Evolutionary conservation across 2,113 vertebrate genomes (phyloP), one percentile per base, ranked within the genome.

Genomic region (Blennius ocellaris): DNA sequence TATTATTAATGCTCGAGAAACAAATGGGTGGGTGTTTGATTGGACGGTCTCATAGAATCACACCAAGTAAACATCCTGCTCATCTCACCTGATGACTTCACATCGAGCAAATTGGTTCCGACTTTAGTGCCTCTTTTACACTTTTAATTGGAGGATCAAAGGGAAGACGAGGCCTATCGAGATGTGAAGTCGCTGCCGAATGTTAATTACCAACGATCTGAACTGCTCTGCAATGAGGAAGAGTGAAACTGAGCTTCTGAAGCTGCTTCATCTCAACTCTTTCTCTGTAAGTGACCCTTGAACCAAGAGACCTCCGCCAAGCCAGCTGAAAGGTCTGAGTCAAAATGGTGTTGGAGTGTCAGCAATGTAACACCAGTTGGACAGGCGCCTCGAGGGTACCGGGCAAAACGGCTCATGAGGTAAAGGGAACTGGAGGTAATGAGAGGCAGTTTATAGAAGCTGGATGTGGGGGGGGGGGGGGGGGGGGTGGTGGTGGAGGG

Each of bases 41-140:
- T n/a, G n/a, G n/a, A n/a, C n/a, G n/a, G n/a, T n/a, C n/a, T n/a
- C n/a, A n/a, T n/a, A n/a, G n/a, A n/a, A n/a, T n/a, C n/a, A n/a
- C n/a, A n/a, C n/a, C n/a, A n/a, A n/a, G n/a, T n/a, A n/a, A n/a
- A n/a, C n/a, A n/a, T n/a, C n/a, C n/a, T n/a, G n/a, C n/a, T n/a
- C n/a, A n/a, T n/a, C n/a, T n/a, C n/a, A n/a, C 62, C 53, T 64
- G 50, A 58, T 73, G 52, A 63, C 54, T 61, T 79, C 78, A 59
- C 59, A 45, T 51, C 52, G 44, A 48, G 67, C 52, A 71, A 54
- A 72, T 65, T 5, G 52, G n/a, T n/a, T n/a, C n/a, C 69, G 61
- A 52, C 67, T 65, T 70, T 62, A 63, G 62, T 6, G 7, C 44
- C 53, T 52, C 57, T 57, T 67, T 75, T 54, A 66, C 45, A 44